Percentiles rank a stretch among this genome's conserved stretches.
Conservation (phyloP, 2,888 invertebrate species). For the Flexamia atlantica region DNA sequence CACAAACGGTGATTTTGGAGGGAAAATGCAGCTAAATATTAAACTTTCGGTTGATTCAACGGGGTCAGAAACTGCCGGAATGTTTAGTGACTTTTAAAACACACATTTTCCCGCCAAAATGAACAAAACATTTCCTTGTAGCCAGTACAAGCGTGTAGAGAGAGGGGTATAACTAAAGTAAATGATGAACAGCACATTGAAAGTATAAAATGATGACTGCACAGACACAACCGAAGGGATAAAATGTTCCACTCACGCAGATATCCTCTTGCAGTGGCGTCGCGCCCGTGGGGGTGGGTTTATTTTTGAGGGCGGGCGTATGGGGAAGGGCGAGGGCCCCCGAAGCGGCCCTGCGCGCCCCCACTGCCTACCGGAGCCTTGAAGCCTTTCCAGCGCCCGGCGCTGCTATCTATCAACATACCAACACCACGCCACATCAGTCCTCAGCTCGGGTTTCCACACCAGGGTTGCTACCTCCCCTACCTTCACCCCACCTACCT, state of each 20-base stretch:
- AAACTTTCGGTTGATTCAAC: constrained; percentile 8
- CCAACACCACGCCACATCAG: constrained; percentile 40
- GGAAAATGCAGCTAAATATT: constrained; percentile 52
- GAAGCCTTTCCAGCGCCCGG: constrained; percentile 67
- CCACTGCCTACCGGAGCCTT: constrained; percentile 66
- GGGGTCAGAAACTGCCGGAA: constrained; percentile 41
- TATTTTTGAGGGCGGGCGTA: constrained; percentile 76
- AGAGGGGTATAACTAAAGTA: constrained; percentile 55
- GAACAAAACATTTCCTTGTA: constrained; percentile 53
- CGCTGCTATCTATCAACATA: constrained; percentile 63
- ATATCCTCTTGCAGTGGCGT: constrained; percentile 50
- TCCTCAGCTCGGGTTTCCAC: neutral
- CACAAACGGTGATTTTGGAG: constrained; percentile 45
- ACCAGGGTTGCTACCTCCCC: constrained; percentile 9
- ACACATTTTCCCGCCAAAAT: constrained; percentile 61
- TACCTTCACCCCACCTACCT: no score
- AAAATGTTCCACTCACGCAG: constrained; percentile 59
- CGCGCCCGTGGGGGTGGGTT: constrained; percentile 35
- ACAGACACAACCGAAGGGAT: constrained; percentile 60
- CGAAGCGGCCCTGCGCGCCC: constrained; percentile 60
- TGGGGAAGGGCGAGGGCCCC: constrained; percentile 74
- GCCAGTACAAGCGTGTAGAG: constrained; percentile 56
- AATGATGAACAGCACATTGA: constrained; percentile 62
- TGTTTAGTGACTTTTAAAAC: constrained; percentile 24
- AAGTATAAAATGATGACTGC: constrained; percentile 60